phyloP scores from a whole-genome alignment of 2,113 vertebrate species.

The Catharus fuscescens region DNA sequence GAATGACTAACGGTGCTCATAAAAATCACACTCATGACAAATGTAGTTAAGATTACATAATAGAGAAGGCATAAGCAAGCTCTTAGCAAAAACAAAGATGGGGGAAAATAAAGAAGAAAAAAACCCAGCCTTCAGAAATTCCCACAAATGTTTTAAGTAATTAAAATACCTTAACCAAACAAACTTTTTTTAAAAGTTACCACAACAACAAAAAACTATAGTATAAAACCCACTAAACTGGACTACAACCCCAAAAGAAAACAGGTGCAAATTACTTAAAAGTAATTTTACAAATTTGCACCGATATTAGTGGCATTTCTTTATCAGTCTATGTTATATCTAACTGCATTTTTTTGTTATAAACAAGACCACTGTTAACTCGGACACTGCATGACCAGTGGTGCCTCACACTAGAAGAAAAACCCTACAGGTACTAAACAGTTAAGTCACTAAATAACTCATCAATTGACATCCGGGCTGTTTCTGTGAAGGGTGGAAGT shows the following conservation, averaged over 20 bases:
- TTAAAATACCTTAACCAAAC: neutral
- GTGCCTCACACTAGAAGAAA: neutral
- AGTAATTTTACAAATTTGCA: neutral
- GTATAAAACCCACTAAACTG: neutral
- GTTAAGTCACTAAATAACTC: neutral
- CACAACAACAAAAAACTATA: neutral
- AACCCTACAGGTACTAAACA: neutral
- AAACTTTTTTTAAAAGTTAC: neutral
- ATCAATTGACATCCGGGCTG: neutral
- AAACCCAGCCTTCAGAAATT: neutral
- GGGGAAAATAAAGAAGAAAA: fast-evolving
- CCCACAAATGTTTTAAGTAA: neutral
- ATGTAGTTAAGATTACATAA: neutral
- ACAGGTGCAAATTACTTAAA: neutral
- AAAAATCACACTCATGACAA: neutral
- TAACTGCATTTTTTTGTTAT: neutral
- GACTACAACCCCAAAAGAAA: neutral
- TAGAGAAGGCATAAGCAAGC: neutral
- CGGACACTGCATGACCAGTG: neutral
- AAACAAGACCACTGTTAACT: neutral
- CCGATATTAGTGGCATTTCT: neutral
- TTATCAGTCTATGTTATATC: neutral
- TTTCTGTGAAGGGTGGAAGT: neutral
- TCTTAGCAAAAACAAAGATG: neutral
- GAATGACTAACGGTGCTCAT: neutral